These are phyloP conservation scores for Mustela lutreola DNA, from an alignment of 2,113 vertebrate species.

Conservation along the genomic window DNA sequence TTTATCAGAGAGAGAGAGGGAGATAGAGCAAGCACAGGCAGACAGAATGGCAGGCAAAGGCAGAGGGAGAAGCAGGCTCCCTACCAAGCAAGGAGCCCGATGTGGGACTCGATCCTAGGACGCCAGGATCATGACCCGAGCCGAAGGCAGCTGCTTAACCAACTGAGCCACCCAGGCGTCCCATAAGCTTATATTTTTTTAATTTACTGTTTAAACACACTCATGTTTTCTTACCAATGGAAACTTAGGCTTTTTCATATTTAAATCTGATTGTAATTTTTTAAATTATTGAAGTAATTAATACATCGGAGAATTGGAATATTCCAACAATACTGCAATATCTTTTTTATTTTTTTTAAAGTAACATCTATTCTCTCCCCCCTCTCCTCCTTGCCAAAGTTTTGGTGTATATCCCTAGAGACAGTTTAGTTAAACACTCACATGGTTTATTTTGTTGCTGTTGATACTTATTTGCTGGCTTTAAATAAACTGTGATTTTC, in stretches of 20 bases:
- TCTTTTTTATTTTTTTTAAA: not conserved
- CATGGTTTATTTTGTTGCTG: not conserved
- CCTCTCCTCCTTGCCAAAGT: not conserved
- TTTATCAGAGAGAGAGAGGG: too few relatives aligned
- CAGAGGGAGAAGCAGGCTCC: too few relatives aligned
- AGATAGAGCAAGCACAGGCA: too few relatives aligned
- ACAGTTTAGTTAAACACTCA: not conserved
- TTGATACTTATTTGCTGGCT: not conserved
- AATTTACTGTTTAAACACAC: not conserved
- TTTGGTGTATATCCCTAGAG: not conserved
- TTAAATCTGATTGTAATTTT: conserved; percentile 46
- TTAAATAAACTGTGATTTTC: conserved; percentile 19
- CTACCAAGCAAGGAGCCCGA: too few relatives aligned
- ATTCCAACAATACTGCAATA: conserved; percentile 47
- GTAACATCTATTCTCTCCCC: not conserved
- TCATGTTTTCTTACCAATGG: conserved; percentile 36
- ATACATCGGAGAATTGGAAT: not conserved
- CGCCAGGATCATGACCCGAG: too few relatives aligned
- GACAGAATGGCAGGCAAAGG: too few relatives aligned
- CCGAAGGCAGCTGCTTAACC: too few relatives aligned
- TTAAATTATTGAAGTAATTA: conserved; percentile 24
- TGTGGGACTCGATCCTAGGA: too few relatives aligned
- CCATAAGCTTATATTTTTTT: not conserved
- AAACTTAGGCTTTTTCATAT: not conserved
- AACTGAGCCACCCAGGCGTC: too few relatives aligned